These are phyloP conservation scores for Mythimna loreyi DNA, from an alignment of 2,888 invertebrate species.

Conservation along the genomic window DNA sequence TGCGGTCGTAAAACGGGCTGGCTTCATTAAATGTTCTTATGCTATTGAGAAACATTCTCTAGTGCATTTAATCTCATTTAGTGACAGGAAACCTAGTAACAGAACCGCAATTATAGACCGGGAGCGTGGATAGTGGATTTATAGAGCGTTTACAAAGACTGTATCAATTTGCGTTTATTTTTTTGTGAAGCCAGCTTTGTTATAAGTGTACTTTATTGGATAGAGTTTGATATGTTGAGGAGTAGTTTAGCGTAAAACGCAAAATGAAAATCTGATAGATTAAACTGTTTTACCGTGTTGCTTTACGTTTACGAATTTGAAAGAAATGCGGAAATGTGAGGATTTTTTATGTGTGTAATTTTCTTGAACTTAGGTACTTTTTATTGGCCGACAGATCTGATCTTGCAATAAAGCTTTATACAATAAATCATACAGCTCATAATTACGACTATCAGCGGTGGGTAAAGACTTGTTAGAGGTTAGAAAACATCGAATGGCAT, in stretches of 20 bases:
- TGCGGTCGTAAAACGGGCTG: slow-evolving; percentile 59
- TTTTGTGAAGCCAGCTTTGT: background rate
- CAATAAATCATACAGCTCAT: too few relatives aligned
- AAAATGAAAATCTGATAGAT: background rate
- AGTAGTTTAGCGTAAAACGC: background rate
- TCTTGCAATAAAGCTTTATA: too few relatives aligned
- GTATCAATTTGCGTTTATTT: background rate
- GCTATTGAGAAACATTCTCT: slow-evolving; percentile 80
- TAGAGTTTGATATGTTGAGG: too few relatives aligned
- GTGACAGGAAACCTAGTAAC: slow-evolving; percentile 84
- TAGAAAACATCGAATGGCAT: too few relatives aligned
- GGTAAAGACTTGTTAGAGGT: too few relatives aligned
- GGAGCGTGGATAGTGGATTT: slow-evolving; percentile 62
- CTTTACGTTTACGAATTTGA: too few relatives aligned
- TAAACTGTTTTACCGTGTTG: background rate
- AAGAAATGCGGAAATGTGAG: too few relatives aligned
- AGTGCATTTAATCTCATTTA: slow-evolving; percentile 84
- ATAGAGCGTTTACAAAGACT: slow-evolving; percentile 2
- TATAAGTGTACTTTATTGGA: background rate
- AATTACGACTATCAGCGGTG: too few relatives aligned
- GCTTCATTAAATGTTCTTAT: slow-evolving; percentile 81
- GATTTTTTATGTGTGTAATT: too few relatives aligned
- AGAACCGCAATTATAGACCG: slow-evolving; percentile 73
- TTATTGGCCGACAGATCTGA: too few relatives aligned
- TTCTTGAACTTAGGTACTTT: too few relatives aligned